Conservation (phyloP, 2,113 vertebrate genomes). For the Oncorhynchus masou region DNA sequence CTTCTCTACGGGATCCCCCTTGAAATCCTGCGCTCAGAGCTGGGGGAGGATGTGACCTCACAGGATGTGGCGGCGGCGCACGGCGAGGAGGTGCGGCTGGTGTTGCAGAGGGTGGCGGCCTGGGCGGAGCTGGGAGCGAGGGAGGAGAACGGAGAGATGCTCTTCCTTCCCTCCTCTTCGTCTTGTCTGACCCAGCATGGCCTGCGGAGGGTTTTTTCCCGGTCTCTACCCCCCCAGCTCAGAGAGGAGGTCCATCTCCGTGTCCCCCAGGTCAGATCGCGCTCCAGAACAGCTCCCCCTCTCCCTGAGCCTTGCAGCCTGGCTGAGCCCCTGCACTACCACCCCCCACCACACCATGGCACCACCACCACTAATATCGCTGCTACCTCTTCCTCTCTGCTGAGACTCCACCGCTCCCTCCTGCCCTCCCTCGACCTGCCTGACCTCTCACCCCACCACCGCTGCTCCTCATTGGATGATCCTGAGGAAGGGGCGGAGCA, state of each 20-base stretch:
- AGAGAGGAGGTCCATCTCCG: conserved; percentile 67
- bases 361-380: conserved; percentile 38
- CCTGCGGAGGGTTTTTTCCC: conserved; percentile 45
- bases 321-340: conserved; percentile 48
- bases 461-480: conserved; percentile 79
- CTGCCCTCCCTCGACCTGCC: conserved; percentile 82
- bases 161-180: conserved; percentile 50
- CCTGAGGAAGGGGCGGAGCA: conserved; percentile 85
- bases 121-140: conserved; percentile 78
- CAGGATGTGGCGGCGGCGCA: conserved; percentile 71
- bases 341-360: conserved; percentile 54
- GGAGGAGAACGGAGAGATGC: conserved; percentile 61
- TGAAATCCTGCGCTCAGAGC: conserved; percentile 85
- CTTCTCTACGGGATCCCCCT: conserved; percentile 99
- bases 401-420: conserved; percentile 62
- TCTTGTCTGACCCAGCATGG: conserved; percentile 44
- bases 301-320: conserved; percentile 39
- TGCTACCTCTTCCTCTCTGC: conserved; percentile 53
- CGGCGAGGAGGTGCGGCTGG: conserved; percentile 87
- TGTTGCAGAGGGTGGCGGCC: conserved; percentile 93
- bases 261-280: conserved; percentile 69
- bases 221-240: conserved; percentile 91
- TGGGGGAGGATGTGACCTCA: conserved; percentile 84
- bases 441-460: conserved; percentile 82
- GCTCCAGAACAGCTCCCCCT: conserved; percentile 29